A percentile compares a stretch with the other conserved stretches of the same genome.
Conservation (phyloP, 2,797 vertebrate genomes). For the Platalea minor region DNA sequence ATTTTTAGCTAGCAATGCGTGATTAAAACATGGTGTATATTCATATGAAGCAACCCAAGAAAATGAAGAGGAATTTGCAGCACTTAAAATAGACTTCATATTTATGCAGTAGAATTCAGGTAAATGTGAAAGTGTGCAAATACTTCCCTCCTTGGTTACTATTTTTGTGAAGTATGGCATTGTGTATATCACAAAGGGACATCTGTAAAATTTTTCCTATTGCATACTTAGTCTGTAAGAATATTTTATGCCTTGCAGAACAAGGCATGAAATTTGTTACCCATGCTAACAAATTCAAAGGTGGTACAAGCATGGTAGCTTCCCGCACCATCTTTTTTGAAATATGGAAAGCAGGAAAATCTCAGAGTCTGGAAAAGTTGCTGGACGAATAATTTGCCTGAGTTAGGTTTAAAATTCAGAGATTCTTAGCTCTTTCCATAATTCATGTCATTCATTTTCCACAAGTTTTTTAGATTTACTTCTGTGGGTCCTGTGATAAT, state of each 20-base stretch:
- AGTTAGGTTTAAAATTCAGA: not conserved
- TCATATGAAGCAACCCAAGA: not conserved
- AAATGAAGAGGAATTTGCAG: not conserved
- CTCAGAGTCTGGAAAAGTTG: not conserved
- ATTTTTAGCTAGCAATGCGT: not conserved
- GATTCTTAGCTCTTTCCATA: not conserved
- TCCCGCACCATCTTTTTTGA: not conserved
- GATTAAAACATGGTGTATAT: not conserved
- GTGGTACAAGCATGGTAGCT: not conserved
- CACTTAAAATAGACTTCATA: not conserved
- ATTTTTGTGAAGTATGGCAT: not conserved
- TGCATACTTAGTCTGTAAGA: accelerated
- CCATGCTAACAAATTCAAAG: not conserved
- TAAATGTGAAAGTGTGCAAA: not conserved
- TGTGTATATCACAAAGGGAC: not conserved
- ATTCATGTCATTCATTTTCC: not conserved
- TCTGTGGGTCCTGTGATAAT: not conserved
- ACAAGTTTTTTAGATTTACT: accelerated
- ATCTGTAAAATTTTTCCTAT: not conserved
- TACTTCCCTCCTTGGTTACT: not conserved
- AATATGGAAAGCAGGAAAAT: not conserved
- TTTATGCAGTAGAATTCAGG: not conserved
- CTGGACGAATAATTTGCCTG: not conserved
- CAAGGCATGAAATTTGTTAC: too few relatives aligned
- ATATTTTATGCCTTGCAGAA: not conserved